These are phyloP conservation scores for Champsocephalus esox DNA, from an alignment of 2,797 vertebrate species.

Conservation along the genomic window DNA sequence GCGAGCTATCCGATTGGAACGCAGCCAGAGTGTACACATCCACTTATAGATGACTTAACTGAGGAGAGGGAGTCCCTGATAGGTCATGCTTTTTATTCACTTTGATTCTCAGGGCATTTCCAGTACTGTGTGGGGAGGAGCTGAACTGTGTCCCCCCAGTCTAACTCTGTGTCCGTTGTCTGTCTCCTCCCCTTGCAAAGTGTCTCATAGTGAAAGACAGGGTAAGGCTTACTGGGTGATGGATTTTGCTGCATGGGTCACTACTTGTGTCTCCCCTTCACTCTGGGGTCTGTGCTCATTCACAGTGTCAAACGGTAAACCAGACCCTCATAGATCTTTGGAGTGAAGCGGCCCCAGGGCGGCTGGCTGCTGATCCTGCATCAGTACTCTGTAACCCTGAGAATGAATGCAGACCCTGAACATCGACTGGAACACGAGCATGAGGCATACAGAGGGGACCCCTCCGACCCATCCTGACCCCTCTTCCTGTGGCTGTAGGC, in stretches of 20 bases:
- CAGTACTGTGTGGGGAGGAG: conserved; percentile 35
- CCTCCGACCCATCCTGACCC: conserved; percentile 54
- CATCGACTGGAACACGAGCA: conserved; percentile 62
- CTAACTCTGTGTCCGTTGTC: conserved; percentile 83
- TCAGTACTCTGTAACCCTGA: conserved; percentile 62
- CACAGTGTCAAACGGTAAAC: conserved; percentile 63
- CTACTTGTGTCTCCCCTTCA: conserved; percentile 72
- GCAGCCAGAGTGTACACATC: conserved; percentile 63
- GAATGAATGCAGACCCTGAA: conserved; percentile 78
- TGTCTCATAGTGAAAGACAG: conserved; percentile 89
- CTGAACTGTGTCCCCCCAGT: conserved; percentile 45
- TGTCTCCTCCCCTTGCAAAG: conserved; percentile 85
- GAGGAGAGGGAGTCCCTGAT: conserved; percentile 50
- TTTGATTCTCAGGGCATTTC: conserved; percentile 42
- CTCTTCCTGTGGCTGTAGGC: conserved; percentile 77
- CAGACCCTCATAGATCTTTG: conserved; percentile 35
- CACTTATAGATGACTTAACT: conserved; percentile 59
- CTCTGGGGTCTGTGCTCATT: conserved; percentile 77
- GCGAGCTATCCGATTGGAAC: conserved; percentile 52
- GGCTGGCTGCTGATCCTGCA: conserved; percentile 44
- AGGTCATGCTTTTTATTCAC: conserved; percentile 34
- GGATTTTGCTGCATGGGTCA: conserved; percentile 83
- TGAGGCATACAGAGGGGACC: conserved; percentile 64
- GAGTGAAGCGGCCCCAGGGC: conserved; percentile 23
- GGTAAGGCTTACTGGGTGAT: conserved; percentile 84